Percentiles rank a stretch among this genome's conserved stretches.
These are phyloP conservation scores for Ondatra zibethicus DNA, from an alignment of 2,113 vertebrate genomes.

Conservation along the genomic window DNA sequence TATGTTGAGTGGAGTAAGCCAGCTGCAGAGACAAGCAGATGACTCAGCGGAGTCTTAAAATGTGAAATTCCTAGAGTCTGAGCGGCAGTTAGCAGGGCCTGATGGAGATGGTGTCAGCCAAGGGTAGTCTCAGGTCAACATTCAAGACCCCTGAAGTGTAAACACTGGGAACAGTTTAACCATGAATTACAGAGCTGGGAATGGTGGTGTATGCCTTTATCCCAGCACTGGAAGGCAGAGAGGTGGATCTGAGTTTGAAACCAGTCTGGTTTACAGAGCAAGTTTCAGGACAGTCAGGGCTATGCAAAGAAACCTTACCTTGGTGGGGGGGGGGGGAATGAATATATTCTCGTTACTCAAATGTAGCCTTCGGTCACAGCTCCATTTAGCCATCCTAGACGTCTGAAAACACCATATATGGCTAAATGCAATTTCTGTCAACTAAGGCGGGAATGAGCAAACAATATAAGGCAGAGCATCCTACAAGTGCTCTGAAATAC, in stretches of 20 bases:
- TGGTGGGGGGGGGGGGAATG: background rate
- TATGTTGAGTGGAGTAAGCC: background rate
- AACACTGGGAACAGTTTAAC: background rate
- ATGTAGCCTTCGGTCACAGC: background rate
- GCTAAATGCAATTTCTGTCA: background rate
- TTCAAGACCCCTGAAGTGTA: background rate
- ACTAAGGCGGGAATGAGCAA: background rate
- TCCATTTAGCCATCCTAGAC: background rate
- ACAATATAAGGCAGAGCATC: background rate
- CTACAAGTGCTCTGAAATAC: background rate
- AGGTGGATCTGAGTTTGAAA: background rate
- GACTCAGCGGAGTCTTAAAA: background rate
- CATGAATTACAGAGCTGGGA: background rate
- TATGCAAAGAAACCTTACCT: background rate
- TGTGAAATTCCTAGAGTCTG: background rate
- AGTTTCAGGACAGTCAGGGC: background rate
- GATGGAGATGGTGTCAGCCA: background rate
- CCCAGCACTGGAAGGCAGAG: background rate
- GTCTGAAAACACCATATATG: background rate
- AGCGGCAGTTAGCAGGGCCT: background rate
- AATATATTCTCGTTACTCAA: background rate
- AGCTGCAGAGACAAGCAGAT: no score
- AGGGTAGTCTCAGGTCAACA: background rate
- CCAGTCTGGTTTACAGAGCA: background rate
- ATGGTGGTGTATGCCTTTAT: background rate